These are phyloP conservation scores for Trichomycterus rosablanca DNA, from an alignment of 2,113 vertebrate species.

Conservation along the genomic window DNA sequence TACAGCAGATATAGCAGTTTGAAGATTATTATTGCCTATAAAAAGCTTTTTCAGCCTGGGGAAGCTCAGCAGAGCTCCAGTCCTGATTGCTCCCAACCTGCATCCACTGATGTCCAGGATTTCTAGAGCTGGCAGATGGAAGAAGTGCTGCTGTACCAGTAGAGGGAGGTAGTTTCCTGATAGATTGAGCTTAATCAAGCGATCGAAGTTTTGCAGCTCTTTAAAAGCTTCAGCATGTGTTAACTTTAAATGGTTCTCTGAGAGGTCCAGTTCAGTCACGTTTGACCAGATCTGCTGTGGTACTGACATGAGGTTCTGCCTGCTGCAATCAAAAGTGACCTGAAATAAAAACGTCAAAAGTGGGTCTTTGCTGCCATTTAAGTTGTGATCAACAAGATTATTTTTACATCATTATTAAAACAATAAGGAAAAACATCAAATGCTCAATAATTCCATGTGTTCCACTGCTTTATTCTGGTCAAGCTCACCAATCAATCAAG, in stretches of 20 bases:
- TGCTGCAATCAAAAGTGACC: constrained; percentile 50
- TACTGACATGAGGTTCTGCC: constrained; percentile 49
- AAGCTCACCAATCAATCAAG: too few relatives aligned
- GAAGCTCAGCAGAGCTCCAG: constrained; percentile 50
- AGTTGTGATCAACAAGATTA: too few relatives aligned
- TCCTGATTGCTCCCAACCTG: constrained; percentile 49
- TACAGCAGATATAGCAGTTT: constrained; percentile 20
- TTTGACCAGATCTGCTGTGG: constrained; percentile 38
- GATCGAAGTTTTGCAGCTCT: constrained; percentile 47
- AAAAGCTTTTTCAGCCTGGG: constrained; percentile 52
- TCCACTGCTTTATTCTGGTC: too few relatives aligned
- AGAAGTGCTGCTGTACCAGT: constrained; percentile 60
- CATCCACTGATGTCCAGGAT: constrained; percentile 63
- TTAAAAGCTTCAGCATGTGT: constrained; percentile 56
- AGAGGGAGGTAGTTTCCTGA: constrained; percentile 64
- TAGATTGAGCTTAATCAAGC: constrained; percentile 56
- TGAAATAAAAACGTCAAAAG: constrained; percentile 22
- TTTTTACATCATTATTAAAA: too few relatives aligned
- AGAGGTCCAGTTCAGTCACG: constrained; percentile 56
- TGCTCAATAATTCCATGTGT: too few relatives aligned
- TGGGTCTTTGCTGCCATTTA: neutral
- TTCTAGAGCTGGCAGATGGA: constrained; percentile 47
- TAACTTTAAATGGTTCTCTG: constrained; percentile 54
- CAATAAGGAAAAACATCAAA: too few relatives aligned
- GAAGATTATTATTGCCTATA: constrained; percentile 55